Conservation (phyloP, 1,140 invertebrate genomes). For the Leguminivora glycinivorella region DNA sequence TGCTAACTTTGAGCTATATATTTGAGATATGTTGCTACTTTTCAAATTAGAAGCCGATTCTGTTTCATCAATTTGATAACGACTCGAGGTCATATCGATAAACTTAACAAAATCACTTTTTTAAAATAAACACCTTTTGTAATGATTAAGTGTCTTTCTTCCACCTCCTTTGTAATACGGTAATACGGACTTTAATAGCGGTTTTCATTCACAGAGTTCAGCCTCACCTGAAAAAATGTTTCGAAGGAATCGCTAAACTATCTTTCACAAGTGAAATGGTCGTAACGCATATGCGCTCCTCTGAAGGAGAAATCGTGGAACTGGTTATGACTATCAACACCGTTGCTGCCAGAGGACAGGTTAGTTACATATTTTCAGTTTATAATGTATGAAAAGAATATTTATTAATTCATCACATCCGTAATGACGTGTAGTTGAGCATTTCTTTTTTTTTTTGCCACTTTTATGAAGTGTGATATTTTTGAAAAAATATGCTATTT, state of each 20-base stretch:
- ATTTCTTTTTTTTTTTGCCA: no score
- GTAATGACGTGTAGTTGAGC: no score
- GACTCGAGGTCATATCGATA: no score
- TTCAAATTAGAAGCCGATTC: no score
- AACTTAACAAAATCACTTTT: no score
- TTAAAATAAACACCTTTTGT: neutral
- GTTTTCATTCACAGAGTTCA: slow-evolving; percentile 81
- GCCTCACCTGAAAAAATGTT: slow-evolving; percentile 98
- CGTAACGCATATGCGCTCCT: slow-evolving; percentile 94
- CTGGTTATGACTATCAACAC: slow-evolving; percentile 92
- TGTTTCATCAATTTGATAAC: no score
- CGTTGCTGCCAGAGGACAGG: slow-evolving; percentile 92
- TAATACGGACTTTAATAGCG: neutral
- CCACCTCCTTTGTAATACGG: no score
- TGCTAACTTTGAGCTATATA: no score
- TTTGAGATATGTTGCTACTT: neutral
- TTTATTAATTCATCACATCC: no score
- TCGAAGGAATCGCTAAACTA: slow-evolving; percentile 93
- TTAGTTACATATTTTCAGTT: slow-evolving; percentile 31
- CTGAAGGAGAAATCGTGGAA: slow-evolving; percentile 90
- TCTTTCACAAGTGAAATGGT: slow-evolving; percentile 93
- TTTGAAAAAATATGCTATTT: no score
- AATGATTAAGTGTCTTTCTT: no score
- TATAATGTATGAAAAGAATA: neutral
- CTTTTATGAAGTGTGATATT: no score